phyloP scores from a whole-genome alignment of 1,140 invertebrate species.

The Drosophila nigromelanica region DNA sequence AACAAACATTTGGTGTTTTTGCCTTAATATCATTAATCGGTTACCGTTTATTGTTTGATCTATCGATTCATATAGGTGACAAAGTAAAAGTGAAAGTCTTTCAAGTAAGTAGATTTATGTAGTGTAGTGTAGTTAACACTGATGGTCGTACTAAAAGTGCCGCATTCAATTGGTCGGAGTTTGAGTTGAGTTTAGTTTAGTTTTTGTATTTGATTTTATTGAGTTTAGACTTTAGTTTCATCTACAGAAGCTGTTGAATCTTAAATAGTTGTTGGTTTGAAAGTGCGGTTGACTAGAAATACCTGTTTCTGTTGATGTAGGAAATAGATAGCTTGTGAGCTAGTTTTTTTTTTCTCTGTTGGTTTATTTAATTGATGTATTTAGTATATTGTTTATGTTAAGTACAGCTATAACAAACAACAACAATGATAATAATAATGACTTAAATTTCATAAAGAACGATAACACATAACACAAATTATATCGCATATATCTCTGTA shows the following conservation, averaged over 20 bases:
- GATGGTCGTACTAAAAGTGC: slow-evolving; percentile 72
- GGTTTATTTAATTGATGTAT: slow-evolving; percentile 18
- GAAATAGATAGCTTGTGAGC: slow-evolving; percentile 13
- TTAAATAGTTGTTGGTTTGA: slow-evolving; percentile 3
- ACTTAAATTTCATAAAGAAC: slow-evolving; percentile 62
- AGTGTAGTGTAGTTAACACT: slow-evolving; percentile 59
- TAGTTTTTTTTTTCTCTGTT: slow-evolving; percentile 23
- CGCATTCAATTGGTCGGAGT: slow-evolving; percentile 73
- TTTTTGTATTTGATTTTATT: neutral
- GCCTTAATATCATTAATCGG: slow-evolving; percentile 55
- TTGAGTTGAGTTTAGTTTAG: slow-evolving; percentile 37
- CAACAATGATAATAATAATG: slow-evolving; percentile 58
- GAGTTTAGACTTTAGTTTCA: slow-evolving; percentile 3
- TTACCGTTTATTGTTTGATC: slow-evolving; percentile 9
- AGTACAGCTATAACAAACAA: slow-evolving; percentile 81
- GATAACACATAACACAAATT: slow-evolving; percentile 37
- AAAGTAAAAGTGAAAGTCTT: slow-evolving; percentile 73
- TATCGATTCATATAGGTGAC: slow-evolving; percentile 51
- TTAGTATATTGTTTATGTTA: slow-evolving; percentile 41
- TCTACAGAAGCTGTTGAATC: slow-evolving; percentile 9
- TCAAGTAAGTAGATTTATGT: slow-evolving; percentile 69
- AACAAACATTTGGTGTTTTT: slow-evolving; percentile 68
- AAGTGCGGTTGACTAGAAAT: slow-evolving; percentile 56
- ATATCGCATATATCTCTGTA: slow-evolving; percentile 20
- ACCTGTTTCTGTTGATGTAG: slow-evolving; percentile 27